Evolutionary conservation across 2,797 vertebrate species (phyloP).

Genomic region (Chloroceryle inda): DNA sequence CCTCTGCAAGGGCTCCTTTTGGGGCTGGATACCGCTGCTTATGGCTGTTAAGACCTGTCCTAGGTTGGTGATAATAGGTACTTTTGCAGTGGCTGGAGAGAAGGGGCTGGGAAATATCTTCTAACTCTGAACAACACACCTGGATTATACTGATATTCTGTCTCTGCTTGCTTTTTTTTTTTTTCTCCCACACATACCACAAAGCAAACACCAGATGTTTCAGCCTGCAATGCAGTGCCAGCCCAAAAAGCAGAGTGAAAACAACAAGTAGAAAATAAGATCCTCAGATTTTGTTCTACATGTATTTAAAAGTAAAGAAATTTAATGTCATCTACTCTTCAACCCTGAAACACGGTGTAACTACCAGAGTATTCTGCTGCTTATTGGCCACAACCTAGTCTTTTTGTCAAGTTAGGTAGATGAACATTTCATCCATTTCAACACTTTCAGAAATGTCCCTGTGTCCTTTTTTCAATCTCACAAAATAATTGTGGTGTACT

Average conservation of each 20-base stretch:
- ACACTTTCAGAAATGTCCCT: not conserved
- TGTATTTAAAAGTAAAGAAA: constrained; percentile 9
- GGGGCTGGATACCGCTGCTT: not conserved
- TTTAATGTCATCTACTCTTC: not conserved
- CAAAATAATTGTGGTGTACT: constrained; percentile 45
- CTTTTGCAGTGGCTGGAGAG: not conserved
- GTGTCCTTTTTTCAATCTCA: constrained; percentile 28
- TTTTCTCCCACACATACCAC: not conserved
- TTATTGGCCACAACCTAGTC: not conserved
- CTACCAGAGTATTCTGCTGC: not conserved
- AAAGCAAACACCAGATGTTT: constrained; percentile 24
- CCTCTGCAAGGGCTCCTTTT: not conserved
- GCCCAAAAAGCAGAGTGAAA: not conserved
- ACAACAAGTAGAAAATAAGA: not conserved
- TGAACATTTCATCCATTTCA: not conserved
- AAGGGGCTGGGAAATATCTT: not conserved
- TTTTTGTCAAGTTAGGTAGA: constrained; percentile 31
- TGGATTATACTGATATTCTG: not conserved
- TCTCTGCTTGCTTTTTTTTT: not conserved
- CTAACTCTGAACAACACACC: not conserved
- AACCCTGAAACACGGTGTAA: constrained; percentile 26
- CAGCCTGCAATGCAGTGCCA: not conserved
- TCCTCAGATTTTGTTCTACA: not conserved
- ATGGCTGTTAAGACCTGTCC: not conserved
- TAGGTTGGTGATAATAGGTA: not conserved